Evolutionary conservation across 1,140 invertebrate species (phyloP).

Genomic region (Oppia nitens): DNA sequence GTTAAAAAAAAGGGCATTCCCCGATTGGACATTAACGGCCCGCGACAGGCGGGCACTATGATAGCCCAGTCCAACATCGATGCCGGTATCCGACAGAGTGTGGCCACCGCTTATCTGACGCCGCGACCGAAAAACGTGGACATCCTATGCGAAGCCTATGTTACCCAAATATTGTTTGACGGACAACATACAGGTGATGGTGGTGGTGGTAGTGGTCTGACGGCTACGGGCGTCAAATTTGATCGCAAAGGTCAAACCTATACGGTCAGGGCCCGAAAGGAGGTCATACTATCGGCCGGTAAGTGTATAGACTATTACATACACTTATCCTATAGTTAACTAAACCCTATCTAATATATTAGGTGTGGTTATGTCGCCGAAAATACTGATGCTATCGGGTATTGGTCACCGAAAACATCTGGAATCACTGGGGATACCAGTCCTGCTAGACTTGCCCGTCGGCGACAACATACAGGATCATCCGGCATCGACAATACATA

Average conservation of each 20-base stretch:
- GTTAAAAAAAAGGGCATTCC: no score
- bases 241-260: constrained; percentile 40
- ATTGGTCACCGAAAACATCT: constrained; percentile 50
- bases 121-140: constrained; percentile 59
- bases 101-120: not conserved
- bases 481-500: not conserved
- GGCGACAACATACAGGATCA: no score
- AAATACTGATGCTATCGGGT: constrained; percentile 28
- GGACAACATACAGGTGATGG: constrained; percentile 57
- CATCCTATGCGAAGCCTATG: constrained; percentile 62
- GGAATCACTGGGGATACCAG: no score
- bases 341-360: constrained; percentile 51
- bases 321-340: no score
- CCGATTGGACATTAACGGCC: constrained; percentile 6
- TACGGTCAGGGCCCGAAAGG: constrained; percentile 38
- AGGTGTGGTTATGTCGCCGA: constrained; percentile 36
- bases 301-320: not conserved
- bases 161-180: constrained; percentile 64
- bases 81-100: not conserved
- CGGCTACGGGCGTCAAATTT: constrained; percentile 56
- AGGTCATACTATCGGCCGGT: constrained; percentile 61
- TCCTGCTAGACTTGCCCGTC: no score
- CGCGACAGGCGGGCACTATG: not conserved
- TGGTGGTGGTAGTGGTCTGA: no score
- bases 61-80: not conserved